Base-by-base conservation (phyloP, 2,113 vertebrate species). In the Recurvirostra avosetta region DNA sequence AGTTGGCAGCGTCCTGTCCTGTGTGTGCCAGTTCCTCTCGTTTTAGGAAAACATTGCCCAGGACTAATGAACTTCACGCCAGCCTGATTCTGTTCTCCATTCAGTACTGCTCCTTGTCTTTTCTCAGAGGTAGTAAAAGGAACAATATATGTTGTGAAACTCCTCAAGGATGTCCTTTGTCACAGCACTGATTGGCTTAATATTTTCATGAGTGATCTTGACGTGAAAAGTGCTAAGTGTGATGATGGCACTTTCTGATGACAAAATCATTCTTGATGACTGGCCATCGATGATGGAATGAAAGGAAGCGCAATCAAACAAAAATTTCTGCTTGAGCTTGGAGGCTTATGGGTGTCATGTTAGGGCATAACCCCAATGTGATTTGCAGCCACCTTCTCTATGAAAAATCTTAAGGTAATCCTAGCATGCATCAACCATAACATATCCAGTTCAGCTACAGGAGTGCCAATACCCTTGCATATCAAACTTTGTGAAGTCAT, bases 321-420 rank as follows among this genome's bases (percentile, higher is more conserved):
- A 45, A 73, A 40, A 43, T 22, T 56, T 68, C 72, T 92, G 23
- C 32, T 81, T 63, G 61, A 84, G 49, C 30, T 72, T 53, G 36
- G 43, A 49, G 47, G 26, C 21, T 56, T 7, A 5, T 18, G 25
- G 18, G 7, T 63, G 23, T 86, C 55, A n/a, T 1, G 0, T 59
- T 63, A 34, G n/a, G 38, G 20, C 2, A 3, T 63, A 75, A 67
- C 8, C 4, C 6, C 19, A 9, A 1, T 59, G 76, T 59, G 65
- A 59, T 87, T 86, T 89, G 16, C 63, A 90, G 5, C 25, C 27
- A 38, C 16, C 13, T 72, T 53, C 50, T 52, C 17, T 78, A 2
- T n/a, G 67, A 68, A 86, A 74, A 88, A 29, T 36, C 18, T 88
- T 27, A 4, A 11, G 63, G 32, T 38, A 82, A 45, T 29, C 62